Percentiles rank a stretch among this genome's conserved stretches.
phyloP scores from a whole-genome alignment of 53 echinoderm and acorn worm genomes.

The Temnopleurus reevesii region DNA sequence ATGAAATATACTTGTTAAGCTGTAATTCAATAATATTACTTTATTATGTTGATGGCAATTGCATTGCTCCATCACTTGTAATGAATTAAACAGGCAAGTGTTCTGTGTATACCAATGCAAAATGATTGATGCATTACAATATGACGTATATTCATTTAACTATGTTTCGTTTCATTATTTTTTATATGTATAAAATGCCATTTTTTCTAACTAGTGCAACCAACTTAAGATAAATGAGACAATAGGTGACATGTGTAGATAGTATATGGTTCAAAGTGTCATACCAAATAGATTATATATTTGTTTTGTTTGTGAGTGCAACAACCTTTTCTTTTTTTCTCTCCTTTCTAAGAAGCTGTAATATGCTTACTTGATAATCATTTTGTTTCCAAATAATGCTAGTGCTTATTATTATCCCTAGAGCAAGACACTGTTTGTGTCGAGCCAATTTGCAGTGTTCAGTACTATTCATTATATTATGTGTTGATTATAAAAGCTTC shows the following conservation, averaged over 20 bases:
- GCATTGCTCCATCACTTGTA: constrained; percentile 5
- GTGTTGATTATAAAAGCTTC: constrained; percentile 23
- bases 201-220: constrained; percentile 40
- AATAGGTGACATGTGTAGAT: constrained; percentile 50
- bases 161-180: not conserved
- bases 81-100: not conserved
- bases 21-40: constrained; percentile 17
- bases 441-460: constrained; percentile 59
- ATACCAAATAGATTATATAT: constrained; percentile 58
- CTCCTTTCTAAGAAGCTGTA: constrained; percentile 32
- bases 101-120: constrained; percentile 3
- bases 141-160: not conserved
- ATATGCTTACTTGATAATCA: constrained; percentile 33
- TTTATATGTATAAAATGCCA: constrained; percentile 36
- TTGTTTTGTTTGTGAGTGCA: constrained; percentile 60
- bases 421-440: constrained; percentile 4
- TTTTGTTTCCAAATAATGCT: constrained; percentile 30
- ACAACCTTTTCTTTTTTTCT: constrained; percentile 38
- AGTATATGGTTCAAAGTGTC: constrained; percentile 28
- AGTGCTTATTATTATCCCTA: constrained; percentile 40
- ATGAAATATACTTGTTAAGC: constrained; percentile 18
- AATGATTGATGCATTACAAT: constrained; percentile 1
- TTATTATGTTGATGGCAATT: not conserved
- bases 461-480: constrained; percentile 55
- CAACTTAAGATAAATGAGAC: not conserved